Evolutionary conservation across 2,888 invertebrate species (phyloP), one percentile per base, ranked within the genome.

Genomic region (Esperia sulphurella): DNA sequence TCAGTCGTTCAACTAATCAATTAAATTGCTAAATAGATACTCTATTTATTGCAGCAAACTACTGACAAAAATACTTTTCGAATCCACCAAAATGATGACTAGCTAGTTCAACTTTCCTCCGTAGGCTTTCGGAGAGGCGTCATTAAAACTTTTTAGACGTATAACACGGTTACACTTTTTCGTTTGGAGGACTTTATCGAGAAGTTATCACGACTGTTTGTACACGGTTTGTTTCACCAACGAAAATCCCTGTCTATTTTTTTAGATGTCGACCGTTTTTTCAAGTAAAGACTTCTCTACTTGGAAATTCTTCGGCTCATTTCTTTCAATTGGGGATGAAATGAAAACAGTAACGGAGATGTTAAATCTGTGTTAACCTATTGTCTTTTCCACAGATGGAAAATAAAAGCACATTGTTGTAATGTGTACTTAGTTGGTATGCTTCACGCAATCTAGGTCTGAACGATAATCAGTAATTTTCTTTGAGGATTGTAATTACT

Each of bases 71-170:
- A 10, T 10, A 31, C 31, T 8, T 10, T 9, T 7, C 31, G 10
- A 35, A 35, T 35, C 35, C n/a, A n/a, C n/a, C 35, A 35, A 35
- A 35, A 35, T 10, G 35, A 35, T 10, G 35, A 14, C 39, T 13
- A 47, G 55, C 52, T 57, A 63, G 59, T 62, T 61, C 52, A 42
- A 46, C 41, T 58, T 59, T 53, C 57, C 47, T 50, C 43, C 31
- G 55, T 37, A 46, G 45, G 57, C 58, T 51, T 59, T 60, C 59
- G 45, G 58, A 65, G 60, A 59, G 54, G 55, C 59, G 59, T 83
- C 79, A 71, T 83, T 83, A 82, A 77, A 82, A 83, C 71, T 81
- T 83, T 73, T 71, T 64, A 59, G 69, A 56, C 52, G 55, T 61
- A 66, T 66, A 72, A 77, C 71, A 67, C 56, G 53, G 66, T 69